Percentiles rank a stretch among this genome's conserved stretches.
Evolutionary conservation across 2,797 vertebrate genomes (phyloP).

Genomic region (Apogon hyalosoma): DNA sequence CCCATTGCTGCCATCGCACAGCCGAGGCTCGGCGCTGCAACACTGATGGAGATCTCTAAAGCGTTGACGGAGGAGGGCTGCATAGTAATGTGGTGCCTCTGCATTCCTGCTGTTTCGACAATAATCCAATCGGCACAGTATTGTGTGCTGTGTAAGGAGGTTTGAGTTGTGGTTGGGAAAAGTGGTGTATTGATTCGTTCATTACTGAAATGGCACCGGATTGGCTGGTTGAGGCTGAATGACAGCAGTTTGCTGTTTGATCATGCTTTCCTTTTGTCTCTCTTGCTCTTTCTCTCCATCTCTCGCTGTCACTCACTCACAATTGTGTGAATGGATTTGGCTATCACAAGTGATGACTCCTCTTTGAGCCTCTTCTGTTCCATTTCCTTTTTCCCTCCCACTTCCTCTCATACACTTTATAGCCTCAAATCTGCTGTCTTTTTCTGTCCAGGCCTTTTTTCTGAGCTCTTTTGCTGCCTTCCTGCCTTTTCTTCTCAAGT

Average conservation of each 20-base stretch:
- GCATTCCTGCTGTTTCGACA: constrained; percentile 66
- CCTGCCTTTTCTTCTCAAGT: constrained; percentile 78
- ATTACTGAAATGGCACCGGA: constrained; percentile 48
- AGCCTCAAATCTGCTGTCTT: constrained; percentile 60
- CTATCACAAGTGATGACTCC: constrained; percentile 65
- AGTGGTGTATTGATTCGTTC: constrained; percentile 58
- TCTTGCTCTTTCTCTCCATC: constrained; percentile 24
- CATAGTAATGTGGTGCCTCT: constrained; percentile 59
- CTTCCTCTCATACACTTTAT: constrained; percentile 68
- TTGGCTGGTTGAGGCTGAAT: constrained; percentile 53
- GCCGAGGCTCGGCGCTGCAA: constrained; percentile 30
- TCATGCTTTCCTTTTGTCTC: constrained; percentile 22
- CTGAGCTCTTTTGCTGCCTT: constrained; percentile 60
- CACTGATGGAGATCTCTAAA: constrained; percentile 69
- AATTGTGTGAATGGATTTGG: constrained; percentile 74
- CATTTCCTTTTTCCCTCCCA: constrained; percentile 71
- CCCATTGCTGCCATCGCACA: constrained; percentile 58
- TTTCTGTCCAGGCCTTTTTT: constrained; percentile 45
- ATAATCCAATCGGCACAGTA: constrained; percentile 48
- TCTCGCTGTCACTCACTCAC: constrained; percentile 64
- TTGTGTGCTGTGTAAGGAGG: constrained; percentile 52
- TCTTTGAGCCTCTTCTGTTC: constrained; percentile 68
- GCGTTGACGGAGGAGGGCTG: constrained; percentile 60
- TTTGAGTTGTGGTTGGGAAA: constrained; percentile 59
- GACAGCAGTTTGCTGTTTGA: constrained; percentile 39